Percentiles rank a stretch among this genome's conserved stretches.
Conservation (phyloP, 23 tunicate genomes). For the Ascidia mentula region DNA sequence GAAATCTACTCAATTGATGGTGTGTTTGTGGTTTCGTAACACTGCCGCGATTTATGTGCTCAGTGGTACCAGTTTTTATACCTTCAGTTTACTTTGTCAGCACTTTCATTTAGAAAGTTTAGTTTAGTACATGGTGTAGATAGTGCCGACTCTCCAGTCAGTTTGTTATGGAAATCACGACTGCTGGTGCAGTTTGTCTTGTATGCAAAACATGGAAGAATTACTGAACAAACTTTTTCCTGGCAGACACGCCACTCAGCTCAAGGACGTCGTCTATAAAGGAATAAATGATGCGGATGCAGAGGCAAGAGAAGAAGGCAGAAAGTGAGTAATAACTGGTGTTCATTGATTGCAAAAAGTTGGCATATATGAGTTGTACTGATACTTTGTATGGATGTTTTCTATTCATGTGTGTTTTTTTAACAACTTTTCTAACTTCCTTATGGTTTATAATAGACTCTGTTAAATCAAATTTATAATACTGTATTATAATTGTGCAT, state of each 20-base stretch:
- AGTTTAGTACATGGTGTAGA: too few species aligned
- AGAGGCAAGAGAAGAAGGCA: slow-evolving; percentile 78
- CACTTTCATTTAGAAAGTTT: too few species aligned
- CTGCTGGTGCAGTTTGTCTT: neutral
- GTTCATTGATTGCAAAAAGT: neutral
- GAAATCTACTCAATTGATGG: neutral
- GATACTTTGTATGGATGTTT: too few species aligned
- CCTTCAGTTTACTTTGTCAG: too few species aligned
- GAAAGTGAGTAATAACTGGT: slow-evolving; percentile 53
- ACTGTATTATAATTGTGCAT: too few species aligned
- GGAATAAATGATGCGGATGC: slow-evolving; percentile 92
- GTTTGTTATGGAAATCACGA: neutral
- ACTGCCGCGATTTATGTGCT: too few species aligned
- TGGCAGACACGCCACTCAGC: slow-evolving; percentile 49
- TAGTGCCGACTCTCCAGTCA: too few species aligned
- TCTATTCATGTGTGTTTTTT: too few species aligned
- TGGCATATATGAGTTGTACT: neutral
- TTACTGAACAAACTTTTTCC: slow-evolving; percentile 41
- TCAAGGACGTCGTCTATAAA: slow-evolving; percentile 69
- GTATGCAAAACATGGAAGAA: slow-evolving; percentile 29
- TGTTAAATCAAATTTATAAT: too few species aligned
- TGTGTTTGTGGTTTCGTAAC: neutral
- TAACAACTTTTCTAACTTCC: too few species aligned
- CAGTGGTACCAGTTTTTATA: too few species aligned
- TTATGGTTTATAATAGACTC: too few species aligned